Percentiles rank a stretch among this genome's conserved stretches.
These are phyloP conservation scores for Leucania comma DNA, from an alignment of 2,888 invertebrate species.

Conservation along the genomic window DNA sequence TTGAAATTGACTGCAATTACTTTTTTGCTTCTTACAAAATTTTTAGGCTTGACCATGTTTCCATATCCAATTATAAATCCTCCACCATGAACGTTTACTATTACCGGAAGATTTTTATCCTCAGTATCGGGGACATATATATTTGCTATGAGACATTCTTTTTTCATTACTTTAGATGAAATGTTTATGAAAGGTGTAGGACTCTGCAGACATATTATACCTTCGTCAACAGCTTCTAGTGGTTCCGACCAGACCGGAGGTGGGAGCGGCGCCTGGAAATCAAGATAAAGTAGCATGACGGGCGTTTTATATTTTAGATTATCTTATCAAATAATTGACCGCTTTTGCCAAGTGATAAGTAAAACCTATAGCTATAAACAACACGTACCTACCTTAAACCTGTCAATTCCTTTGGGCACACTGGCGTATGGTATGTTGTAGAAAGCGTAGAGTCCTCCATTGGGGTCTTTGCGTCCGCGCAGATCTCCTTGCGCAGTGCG, in stretches of 20 bases:
- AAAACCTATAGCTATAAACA: constrained; percentile 7
- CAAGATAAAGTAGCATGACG: constrained; percentile 2
- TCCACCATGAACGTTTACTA: constrained; percentile 72
- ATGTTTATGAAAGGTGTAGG: constrained; percentile 5
- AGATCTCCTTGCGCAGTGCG: constrained; percentile 71
- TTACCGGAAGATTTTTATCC: constrained; percentile 68
- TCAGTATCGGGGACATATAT: constrained; percentile 77
- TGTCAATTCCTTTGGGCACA: constrained; percentile 70
- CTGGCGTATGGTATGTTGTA: constrained; percentile 76
- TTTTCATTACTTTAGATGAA: constrained; percentile 51
- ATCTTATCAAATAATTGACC: constrained; percentile 11
- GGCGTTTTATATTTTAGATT: neutral
- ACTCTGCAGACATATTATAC: constrained; percentile 68
- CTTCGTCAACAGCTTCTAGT: constrained; percentile 66
- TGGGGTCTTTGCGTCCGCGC: constrained; percentile 70
- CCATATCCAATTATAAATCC: constrained; percentile 68
- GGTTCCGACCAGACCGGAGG: constrained; percentile 68
- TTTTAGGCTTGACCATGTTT: constrained; percentile 44
- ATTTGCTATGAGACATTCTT: constrained; percentile 80
- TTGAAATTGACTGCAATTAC: constrained; percentile 70
- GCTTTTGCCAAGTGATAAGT: neutral
- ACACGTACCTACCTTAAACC: constrained; percentile 72
- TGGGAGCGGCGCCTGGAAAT: constrained; percentile 72
- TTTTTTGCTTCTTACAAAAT: constrained; percentile 62
- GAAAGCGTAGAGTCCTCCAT: constrained; percentile 68